These are phyloP conservation scores for Saccostrea glomerata DNA, from an alignment of 1,140 invertebrate species.

Conservation along the genomic window DNA sequence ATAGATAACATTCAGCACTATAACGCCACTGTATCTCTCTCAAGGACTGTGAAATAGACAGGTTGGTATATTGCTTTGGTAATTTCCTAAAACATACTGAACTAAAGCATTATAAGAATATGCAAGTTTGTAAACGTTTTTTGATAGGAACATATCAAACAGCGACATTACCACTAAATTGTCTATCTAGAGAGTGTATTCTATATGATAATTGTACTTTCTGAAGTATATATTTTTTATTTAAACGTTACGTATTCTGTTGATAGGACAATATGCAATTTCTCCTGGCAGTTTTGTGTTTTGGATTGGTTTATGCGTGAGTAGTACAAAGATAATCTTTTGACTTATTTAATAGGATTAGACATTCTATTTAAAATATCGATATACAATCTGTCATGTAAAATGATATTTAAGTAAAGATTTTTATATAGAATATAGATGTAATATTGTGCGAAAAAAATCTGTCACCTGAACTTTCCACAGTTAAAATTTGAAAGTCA, in stretches of 20 bases:
- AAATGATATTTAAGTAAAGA: too few relatives aligned
- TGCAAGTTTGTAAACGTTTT: too few relatives aligned
- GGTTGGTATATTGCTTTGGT: not conserved
- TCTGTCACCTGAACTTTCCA: too few relatives aligned
- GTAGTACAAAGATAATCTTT: not conserved
- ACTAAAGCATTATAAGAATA: too few relatives aligned
- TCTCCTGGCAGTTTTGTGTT: not conserved
- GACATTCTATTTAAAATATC: too few relatives aligned
- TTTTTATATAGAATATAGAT: too few relatives aligned
- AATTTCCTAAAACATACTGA: too few relatives aligned
- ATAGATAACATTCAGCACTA: not conserved
- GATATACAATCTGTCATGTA: too few relatives aligned
- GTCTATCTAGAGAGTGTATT: not conserved
- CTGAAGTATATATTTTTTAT: not conserved
- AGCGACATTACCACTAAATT: not conserved
- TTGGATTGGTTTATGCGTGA: constrained; percentile 8
- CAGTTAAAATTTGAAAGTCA: too few relatives aligned
- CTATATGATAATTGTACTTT: not conserved
- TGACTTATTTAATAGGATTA: too few relatives aligned
- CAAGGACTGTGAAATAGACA: not conserved
- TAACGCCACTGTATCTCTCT: not conserved
- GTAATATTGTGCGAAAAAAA: too few relatives aligned
- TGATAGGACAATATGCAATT: not conserved
- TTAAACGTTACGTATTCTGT: not conserved
- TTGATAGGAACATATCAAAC: not conserved